Evolutionary conservation across 2,888 invertebrate species (phyloP).

Genomic region (Timema cristinae): DNA sequence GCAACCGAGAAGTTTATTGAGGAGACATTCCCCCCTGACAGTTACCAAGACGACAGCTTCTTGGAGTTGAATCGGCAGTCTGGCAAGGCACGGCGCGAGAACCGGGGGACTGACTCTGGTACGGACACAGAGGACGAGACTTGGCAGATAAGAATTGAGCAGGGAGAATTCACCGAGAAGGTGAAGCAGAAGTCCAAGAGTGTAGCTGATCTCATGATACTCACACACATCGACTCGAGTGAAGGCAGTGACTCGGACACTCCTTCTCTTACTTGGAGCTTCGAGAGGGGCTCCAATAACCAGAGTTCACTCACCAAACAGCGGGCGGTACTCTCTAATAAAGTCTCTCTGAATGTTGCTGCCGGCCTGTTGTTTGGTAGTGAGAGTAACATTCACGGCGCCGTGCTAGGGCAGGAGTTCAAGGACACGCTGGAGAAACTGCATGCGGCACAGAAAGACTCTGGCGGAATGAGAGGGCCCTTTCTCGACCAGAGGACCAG

Average conservation of each 20-base stretch:
- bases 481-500: not conserved
- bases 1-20: conserved; percentile 18
- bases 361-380: conserved; percentile 45
- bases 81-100: conserved; percentile 13
- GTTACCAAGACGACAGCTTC: conserved; percentile 38
- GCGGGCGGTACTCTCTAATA: conserved; percentile 13
- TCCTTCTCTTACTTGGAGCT: conserved; percentile 35
- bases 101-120: conserved; percentile 43
- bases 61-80: conserved; percentile 20
- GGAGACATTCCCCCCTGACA: conserved; percentile 24
- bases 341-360: not conserved
- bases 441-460: conserved; percentile 21
- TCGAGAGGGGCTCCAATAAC: conserved; percentile 22
- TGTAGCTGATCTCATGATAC: conserved; percentile 62
- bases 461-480: no score
- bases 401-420: conserved; percentile 51
- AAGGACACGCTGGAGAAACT: conserved; percentile 51
- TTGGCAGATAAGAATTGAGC: conserved; percentile 56
- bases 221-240: conserved; percentile 61
- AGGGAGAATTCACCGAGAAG: conserved; percentile 56
- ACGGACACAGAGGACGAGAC: conserved; percentile 62
- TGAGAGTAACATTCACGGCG: conserved; percentile 53
- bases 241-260: conserved; percentile 55
- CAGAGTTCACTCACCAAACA: conserved; percentile 20
- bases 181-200: conserved; percentile 63